A percentile compares a stretch with the other conserved stretches of the same genome.
Evolutionary conservation across 1,140 invertebrate species (phyloP).

Genomic region (Palaemon carinicauda): DNA sequence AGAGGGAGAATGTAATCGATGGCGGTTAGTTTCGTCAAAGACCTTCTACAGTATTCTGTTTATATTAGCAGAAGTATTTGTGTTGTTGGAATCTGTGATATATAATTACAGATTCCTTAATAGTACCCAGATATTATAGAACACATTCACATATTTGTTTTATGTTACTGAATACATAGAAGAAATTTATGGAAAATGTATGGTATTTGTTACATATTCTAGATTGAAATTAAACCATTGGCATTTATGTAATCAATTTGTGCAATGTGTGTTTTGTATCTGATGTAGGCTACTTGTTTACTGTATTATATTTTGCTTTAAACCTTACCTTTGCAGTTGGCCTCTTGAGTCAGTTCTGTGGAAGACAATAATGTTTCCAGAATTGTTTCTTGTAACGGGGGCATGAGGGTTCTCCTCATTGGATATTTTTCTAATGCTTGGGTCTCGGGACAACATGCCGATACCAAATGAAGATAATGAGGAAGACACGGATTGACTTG

Average conservation of each 20-base stretch:
- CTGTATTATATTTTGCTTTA: no score
- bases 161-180: background rate
- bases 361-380: constrained; percentile 60
- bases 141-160: no score
- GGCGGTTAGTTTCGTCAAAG: no score
- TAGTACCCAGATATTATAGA: no score
- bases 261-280: background rate
- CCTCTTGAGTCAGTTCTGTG: constrained; percentile 59
- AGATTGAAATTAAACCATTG: background rate
- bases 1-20: constrained; percentile 63
- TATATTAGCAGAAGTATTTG: no score
- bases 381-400: constrained; percentile 47
- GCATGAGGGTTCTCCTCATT: constrained; percentile 48
- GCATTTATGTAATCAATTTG: background rate
- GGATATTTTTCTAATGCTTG: constrained; percentile 42
- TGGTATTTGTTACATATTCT: no score
- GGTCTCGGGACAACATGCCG: constrained; percentile 46
- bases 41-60: no score
- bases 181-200: no score
- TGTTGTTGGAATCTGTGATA: no score
- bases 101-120: no score
- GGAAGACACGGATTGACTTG: constrained; percentile 52
- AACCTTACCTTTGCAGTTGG: constrained; percentile 56
- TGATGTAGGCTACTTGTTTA: background rate
- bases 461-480: constrained; percentile 53